phyloP scores from a whole-genome alignment of 2,113 vertebrate genomes.

The Plotosus lineatus region DNA sequence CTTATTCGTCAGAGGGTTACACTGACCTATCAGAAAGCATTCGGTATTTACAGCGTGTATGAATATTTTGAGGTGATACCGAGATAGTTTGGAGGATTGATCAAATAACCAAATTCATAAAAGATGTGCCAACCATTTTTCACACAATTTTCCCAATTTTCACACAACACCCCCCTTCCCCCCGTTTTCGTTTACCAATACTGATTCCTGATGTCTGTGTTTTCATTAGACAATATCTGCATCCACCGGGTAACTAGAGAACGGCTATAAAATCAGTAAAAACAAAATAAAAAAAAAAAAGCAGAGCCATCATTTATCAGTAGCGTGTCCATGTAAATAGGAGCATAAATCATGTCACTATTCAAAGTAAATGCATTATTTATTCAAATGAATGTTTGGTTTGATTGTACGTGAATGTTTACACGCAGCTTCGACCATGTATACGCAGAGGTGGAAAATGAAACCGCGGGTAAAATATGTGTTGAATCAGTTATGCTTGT shows the following conservation, averaged over 20 bases:
- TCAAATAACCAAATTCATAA: background rate
- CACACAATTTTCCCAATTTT: too few relatives aligned
- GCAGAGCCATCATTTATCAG: background rate
- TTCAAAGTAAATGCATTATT: background rate
- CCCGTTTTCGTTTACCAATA: background rate
- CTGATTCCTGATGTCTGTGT: background rate
- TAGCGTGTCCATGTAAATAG: background rate
- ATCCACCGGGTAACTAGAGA: background rate
- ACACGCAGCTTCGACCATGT: background rate
- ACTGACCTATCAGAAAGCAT: background rate
- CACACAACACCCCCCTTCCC: too few relatives aligned
- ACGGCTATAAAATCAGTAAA: too few relatives aligned
- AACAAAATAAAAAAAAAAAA: too few relatives aligned
- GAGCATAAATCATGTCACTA: background rate
- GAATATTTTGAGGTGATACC: background rate
- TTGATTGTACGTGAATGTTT: background rate
- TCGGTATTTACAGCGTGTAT: constrained; percentile 30
- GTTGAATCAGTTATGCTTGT: background rate
- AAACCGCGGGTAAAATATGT: background rate
- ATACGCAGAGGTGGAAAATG: background rate
- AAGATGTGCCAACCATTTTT: background rate
- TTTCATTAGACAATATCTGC: background rate
- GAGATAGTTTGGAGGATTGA: background rate
- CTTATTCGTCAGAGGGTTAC: background rate
- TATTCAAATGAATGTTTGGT: background rate